phyloP scores from a whole-genome alignment of 2,888 invertebrate genomes.

The Parascotia fuliginaria region DNA sequence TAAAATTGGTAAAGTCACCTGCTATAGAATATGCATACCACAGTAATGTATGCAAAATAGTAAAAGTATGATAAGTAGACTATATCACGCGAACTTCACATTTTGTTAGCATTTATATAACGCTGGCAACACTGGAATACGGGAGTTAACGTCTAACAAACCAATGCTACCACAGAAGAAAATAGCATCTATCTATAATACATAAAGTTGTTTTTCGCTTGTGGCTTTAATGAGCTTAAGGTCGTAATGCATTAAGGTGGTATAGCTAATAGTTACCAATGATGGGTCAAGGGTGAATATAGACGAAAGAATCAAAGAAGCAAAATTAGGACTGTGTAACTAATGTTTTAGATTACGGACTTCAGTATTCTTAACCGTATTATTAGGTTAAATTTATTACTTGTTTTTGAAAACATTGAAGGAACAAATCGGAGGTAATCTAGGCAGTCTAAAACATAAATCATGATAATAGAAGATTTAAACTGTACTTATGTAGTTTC shows the following conservation, averaged over 20 bases:
- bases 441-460: too few relatives aligned
- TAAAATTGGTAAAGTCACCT: slow-evolving; percentile 57
- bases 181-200: slow-evolving; percentile 23
- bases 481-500: too few relatives aligned
- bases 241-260: slow-evolving; percentile 35
- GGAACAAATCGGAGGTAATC: background rate
- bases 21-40: slow-evolving; percentile 60
- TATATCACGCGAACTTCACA: slow-evolving; percentile 79
- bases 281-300: slow-evolving; percentile 78
- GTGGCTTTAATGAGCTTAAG: slow-evolving; percentile 26
- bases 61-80: slow-evolving; percentile 74
- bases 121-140: slow-evolving; percentile 50
- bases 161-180: slow-evolving; percentile 20
- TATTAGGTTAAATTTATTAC: slow-evolving; percentile 28
- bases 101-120: slow-evolving; percentile 82
- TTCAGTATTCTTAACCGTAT: slow-evolving; percentile 36
- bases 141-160: slow-evolving; percentile 45
- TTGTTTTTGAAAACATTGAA: slow-evolving; percentile 5
- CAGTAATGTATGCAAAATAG: slow-evolving; percentile 82
- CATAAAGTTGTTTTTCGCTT: slow-evolving; percentile 48
- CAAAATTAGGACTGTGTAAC: slow-evolving; percentile 54
- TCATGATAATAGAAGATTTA: too few relatives aligned
- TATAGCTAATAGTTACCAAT: slow-evolving; percentile 73
- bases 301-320: slow-evolving; percentile 61
- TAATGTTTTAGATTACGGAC: slow-evolving; percentile 38